These are phyloP conservation scores for Xestia c-nigrum DNA, from an alignment of 2,888 invertebrate genomes.

Conservation along the genomic window DNA sequence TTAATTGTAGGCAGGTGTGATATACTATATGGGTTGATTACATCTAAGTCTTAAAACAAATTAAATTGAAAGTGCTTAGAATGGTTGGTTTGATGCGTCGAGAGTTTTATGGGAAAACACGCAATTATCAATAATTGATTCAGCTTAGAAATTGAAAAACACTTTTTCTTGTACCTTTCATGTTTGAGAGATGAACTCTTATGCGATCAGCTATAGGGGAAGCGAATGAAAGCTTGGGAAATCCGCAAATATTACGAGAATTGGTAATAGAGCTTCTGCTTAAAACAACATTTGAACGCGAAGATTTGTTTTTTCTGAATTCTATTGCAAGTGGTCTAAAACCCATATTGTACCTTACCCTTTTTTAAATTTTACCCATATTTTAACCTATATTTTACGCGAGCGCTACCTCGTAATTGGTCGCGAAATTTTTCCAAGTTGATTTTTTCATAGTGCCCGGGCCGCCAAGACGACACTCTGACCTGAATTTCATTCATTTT, in stretches of 20 bases:
- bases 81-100: neutral
- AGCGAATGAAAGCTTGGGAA: neutral
- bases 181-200: neutral
- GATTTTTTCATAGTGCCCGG: too few relatives aligned
- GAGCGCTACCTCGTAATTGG: too few relatives aligned
- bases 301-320: neutral
- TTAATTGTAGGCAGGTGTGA: constrained; percentile 26
- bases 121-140: constrained; percentile 10
- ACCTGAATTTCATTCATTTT: too few relatives aligned
- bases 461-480: too few relatives aligned
- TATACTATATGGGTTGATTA: constrained; percentile 8
- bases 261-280: neutral
- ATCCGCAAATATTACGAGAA: neutral
- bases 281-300: neutral
- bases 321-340: neutral
- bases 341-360: too few relatives aligned
- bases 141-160: neutral
- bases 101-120: constrained; percentile 32
- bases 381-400: too few relatives aligned
- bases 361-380: too few relatives aligned
- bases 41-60: constrained; percentile 2
- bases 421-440: too few relatives aligned
- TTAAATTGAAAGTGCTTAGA: constrained; percentile 11
- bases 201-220: neutral
- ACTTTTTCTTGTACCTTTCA: neutral